A percentile compares a stretch with the other conserved stretches of the same genome.
Conservation (phyloP, 1,140 invertebrate genomes). For the Euglossa dilemma region DNA sequence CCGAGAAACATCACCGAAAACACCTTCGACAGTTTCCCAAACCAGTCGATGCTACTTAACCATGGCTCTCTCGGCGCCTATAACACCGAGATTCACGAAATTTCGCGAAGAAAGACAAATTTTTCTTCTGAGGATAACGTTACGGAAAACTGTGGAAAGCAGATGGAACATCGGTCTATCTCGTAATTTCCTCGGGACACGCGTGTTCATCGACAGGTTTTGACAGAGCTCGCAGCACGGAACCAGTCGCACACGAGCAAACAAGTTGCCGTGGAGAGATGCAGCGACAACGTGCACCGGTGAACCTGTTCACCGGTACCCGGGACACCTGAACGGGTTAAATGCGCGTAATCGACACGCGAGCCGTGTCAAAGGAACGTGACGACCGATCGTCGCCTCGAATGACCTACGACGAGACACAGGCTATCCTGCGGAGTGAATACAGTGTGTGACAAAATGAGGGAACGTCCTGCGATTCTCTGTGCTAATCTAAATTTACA, state of each 20-base stretch:
- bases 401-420: neutral
- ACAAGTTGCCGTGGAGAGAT: slow-evolving; percentile 47
- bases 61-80: too few relatives aligned
- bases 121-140: neutral
- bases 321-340: slow-evolving; percentile 52
- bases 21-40: neutral
- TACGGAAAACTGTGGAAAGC: neutral
- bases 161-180: neutral
- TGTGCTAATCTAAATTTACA: too few relatives aligned
- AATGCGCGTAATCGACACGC: slow-evolving; percentile 51
- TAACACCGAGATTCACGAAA: neutral
- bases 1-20: neutral
- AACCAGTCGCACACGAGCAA: slow-evolving; percentile 57
- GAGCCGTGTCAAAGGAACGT: slow-evolving; percentile 44
- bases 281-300: slow-evolving; percentile 29
- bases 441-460: too few relatives aligned
- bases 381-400: slow-evolving; percentile 35
- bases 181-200: slow-evolving; percentile 47
- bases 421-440: neutral
- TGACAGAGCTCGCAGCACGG: slow-evolving; percentile 60
- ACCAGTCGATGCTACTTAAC: neutral
- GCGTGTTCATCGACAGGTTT: slow-evolving; percentile 62
- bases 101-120: neutral
- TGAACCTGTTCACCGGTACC: slow-evolving; percentile 59
- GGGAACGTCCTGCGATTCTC: too few relatives aligned